Percentiles rank a stretch among this genome's conserved stretches.
phyloP scores from a whole-genome alignment of 2,797 vertebrate species.

The Urophycis tenuis region DNA sequence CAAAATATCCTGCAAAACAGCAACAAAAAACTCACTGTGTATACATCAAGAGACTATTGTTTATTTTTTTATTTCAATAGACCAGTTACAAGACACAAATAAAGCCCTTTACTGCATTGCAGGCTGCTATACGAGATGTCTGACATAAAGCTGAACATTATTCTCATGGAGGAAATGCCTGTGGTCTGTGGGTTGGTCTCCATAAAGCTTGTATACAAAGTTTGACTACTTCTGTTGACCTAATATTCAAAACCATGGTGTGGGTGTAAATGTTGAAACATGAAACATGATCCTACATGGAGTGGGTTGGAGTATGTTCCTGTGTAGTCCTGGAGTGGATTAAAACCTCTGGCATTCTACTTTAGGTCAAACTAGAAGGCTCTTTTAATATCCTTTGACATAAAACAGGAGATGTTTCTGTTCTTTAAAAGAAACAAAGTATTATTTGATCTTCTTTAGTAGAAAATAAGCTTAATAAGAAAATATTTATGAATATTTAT shows the following conservation, averaged over 20 bases:
- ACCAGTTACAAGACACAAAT: not conserved
- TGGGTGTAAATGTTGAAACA: not conserved
- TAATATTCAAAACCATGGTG: not conserved
- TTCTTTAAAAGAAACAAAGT: not conserved
- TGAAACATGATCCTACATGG: not conserved
- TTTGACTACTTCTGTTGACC: not conserved
- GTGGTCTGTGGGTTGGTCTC: not conserved
- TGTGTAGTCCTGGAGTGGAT: not conserved
- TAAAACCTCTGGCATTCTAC: not conserved
- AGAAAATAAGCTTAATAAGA: too few relatives aligned
- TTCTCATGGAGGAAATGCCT: not conserved
- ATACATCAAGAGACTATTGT: not conserved
- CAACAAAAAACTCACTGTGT: not conserved
- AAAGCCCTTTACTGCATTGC: not conserved
- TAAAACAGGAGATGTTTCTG: not conserved
- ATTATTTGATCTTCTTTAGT: not conserved
- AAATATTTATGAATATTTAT: too few relatives aligned
- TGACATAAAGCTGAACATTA: not conserved
- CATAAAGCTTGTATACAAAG: not conserved
- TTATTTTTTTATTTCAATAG: not conserved
- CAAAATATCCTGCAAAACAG: not conserved
- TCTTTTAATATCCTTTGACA: not conserved
- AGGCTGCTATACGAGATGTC: not conserved
- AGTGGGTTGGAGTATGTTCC: not conserved
- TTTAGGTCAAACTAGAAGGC: not conserved